phyloP scores from a whole-genome alignment of 64 coral and sea anemone genomes.

The Trachythela sp. region DNA sequence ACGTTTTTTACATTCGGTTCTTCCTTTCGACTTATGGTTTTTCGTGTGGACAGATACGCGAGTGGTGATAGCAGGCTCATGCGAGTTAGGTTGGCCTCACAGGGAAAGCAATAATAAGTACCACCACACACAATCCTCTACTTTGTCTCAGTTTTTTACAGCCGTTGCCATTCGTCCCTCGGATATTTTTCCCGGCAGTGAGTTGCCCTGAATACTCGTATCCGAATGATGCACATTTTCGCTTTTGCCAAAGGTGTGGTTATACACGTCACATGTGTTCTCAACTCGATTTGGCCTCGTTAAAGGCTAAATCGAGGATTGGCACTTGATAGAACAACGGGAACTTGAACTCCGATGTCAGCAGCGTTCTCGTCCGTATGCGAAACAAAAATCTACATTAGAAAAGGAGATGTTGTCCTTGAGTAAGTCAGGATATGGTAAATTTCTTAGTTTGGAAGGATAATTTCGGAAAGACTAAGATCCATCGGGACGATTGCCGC shows the following conservation, averaged over 20 bases:
- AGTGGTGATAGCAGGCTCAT: too few relatives aligned
- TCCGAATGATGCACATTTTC: conserved; percentile 27
- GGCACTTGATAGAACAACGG: not conserved
- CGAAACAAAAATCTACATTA: conserved; percentile 46
- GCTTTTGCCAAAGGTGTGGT: conserved; percentile 41
- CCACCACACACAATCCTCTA: not conserved
- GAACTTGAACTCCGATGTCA: not conserved
- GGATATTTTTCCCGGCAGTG: conserved; percentile 35
- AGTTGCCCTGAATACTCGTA: conserved; percentile 16
- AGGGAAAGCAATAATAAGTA: not conserved
- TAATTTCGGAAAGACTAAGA: conserved; percentile 17
- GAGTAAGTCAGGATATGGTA: conserved; percentile 28
- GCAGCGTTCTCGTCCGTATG: conserved; percentile 24
- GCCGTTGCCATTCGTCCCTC: conserved; percentile 17
- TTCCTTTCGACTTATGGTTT: conserved; percentile 25
- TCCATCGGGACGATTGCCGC: conserved; percentile 20
- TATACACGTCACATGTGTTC: not conserved
- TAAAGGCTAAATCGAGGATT: not conserved
- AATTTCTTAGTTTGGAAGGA: conserved; percentile 57
- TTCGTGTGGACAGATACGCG: conserved; percentile 5
- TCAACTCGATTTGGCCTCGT: not conserved
- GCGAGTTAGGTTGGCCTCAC: too few relatives aligned
- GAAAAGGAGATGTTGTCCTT: conserved; percentile 22
- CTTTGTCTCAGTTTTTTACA: not conserved
- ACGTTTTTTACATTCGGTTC: too few relatives aligned